Evolutionary conservation across 1,140 invertebrate species (phyloP).

Genomic region (Rhopalosiphum maidis): DNA sequence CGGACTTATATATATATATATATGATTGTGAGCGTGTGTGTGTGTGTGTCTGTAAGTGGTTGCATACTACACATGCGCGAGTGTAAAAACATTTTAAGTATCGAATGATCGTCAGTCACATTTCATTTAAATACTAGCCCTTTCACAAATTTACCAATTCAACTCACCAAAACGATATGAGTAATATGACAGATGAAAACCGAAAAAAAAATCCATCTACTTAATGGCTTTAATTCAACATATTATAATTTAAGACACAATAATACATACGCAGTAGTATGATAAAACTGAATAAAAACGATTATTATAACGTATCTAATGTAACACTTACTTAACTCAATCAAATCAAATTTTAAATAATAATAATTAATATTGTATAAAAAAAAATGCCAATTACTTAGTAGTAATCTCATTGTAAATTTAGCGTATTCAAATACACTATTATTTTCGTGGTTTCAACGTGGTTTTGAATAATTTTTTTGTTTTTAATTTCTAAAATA

Average conservation of each 20-base stretch:
- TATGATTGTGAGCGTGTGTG: neutral
- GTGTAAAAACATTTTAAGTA: slow-evolving; percentile 13
- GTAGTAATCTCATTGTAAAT: neutral
- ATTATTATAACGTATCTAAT: no score
- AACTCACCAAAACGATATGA: neutral
- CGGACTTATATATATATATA: neutral
- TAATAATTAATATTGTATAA: neutral
- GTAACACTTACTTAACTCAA: neutral
- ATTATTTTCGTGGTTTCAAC: neutral
- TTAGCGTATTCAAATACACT: neutral
- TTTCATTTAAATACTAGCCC: neutral
- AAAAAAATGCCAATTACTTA: neutral
- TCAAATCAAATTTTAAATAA: neutral
- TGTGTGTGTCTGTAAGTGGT: neutral
- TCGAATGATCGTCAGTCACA: neutral
- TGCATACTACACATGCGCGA: neutral
- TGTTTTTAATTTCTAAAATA: neutral
- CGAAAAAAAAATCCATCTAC: neutral
- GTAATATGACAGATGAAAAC: neutral
- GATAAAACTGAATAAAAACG: no score
- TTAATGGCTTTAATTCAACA: no score
- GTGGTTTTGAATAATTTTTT: no score
- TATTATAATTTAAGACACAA: no score
- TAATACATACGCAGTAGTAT: no score
- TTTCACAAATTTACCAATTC: neutral